phyloP scores from a whole-genome alignment of 2,113 vertebrate species.

The Manacus vitellinus region DNA sequence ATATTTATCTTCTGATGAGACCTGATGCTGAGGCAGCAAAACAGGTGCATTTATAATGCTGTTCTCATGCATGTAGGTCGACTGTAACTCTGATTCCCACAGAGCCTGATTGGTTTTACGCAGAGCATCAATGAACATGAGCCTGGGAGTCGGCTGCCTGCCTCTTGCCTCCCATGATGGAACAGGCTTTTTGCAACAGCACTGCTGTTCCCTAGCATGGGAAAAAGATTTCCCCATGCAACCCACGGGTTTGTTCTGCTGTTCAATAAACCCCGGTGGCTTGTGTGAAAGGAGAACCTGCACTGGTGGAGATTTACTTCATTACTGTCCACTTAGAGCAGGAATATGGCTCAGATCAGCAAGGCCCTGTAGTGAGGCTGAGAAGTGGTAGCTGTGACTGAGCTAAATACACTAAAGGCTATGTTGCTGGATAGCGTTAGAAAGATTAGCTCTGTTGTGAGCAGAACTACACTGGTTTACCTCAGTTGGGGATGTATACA shows the following conservation, averaged over 20 bases:
- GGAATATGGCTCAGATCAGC: background rate
- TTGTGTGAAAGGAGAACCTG: background rate
- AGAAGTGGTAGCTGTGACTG: background rate
- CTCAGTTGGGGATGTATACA: background rate
- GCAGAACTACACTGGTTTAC: background rate
- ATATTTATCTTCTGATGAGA: slow-evolving; percentile 27
- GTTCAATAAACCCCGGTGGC: background rate
- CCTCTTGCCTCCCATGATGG: background rate
- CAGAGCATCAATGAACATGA: background rate
- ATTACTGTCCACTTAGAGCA: background rate
- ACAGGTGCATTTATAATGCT: background rate
- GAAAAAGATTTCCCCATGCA: background rate
- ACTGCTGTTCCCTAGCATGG: background rate
- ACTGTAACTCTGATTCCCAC: slow-evolving; percentile 12
- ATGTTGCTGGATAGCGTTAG: accelerated
- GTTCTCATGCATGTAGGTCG: background rate
- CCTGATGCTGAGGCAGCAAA: background rate
- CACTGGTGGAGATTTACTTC: background rate
- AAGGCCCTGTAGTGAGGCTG: background rate
- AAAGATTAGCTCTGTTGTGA: background rate
- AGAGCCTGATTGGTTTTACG: background rate
- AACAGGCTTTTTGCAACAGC: background rate
- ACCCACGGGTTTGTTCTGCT: background rate
- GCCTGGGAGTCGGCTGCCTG: background rate
- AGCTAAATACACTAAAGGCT: background rate